Base-by-base conservation (phyloP, 2,888 invertebrate genomes). In the Protonemura montana region DNA sequence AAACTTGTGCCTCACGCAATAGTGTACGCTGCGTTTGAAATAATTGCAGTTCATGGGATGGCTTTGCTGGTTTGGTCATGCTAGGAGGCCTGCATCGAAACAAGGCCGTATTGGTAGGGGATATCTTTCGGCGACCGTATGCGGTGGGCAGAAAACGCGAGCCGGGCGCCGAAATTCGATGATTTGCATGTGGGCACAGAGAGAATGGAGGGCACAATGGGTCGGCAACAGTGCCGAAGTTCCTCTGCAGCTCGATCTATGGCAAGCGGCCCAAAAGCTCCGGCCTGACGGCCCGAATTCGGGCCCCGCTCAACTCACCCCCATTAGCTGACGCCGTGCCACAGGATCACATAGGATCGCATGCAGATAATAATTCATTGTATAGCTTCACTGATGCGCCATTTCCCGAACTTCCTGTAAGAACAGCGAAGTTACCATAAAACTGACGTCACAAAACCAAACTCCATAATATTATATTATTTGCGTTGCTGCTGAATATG, bases 401-500 rank as follows among this genome's bases (percentile, higher is more conserved):
- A 59, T 59, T 59, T 59, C 59, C 59, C 59, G 13, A 59, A 59
- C 59, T 59, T 59, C 59, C 59, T 59, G 59, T 59, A 59, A 59
- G 59, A 59, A 59, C 59, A 59, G 59, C 59, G 59, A 59, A 59
- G 59, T 59, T 59, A 59, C 59, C 59, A 59, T 59, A 59, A 59
- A 59, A 59, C 59, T 59, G 59, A 59, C 59, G 59, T 59, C 59
- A 59, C 59, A 59, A 21, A 21, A 21, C 16, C 59, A 59, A 59
- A 59, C 59, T 59, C 59, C 59, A 59, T 59, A 59, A 59, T 59
- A 59, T 59, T 59, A 59, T 59, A 59, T 59, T 59, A 59, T 59
- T 59, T 59, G 59, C 59, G 59, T 21, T 10, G 59, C 78, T 78
- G 78, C 26, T 78, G 78, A 78, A 78, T 82, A 82, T 82, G 82